Evolutionary conservation across 2,797 vertebrate genomes (phyloP).

Genomic region (Premnoplex brunnescens): DNA sequence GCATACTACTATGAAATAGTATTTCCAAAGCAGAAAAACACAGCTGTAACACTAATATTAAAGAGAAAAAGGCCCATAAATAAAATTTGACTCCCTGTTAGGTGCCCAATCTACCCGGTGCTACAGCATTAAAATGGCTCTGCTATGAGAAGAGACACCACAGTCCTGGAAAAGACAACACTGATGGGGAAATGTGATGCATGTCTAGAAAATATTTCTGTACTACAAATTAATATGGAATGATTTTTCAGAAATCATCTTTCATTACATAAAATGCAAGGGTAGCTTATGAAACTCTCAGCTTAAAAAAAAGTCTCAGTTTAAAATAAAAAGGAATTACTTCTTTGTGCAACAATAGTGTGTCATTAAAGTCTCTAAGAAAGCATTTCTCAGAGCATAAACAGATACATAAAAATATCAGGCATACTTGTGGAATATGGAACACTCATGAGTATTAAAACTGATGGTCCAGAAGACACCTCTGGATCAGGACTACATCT

Average conservation of each 20-base stretch:
- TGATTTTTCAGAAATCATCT: not conserved
- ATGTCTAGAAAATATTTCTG: not conserved
- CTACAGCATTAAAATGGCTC: not conserved
- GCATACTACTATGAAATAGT: not conserved
- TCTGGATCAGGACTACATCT: not conserved
- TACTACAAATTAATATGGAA: not conserved
- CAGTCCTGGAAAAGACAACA: not conserved
- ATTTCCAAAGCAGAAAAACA: not conserved
- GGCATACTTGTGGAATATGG: not conserved
- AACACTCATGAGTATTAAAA: not conserved
- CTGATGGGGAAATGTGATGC: not conserved
- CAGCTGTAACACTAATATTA: not conserved
- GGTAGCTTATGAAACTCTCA: not conserved
- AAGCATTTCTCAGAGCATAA: not conserved
- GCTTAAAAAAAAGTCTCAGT: not conserved
- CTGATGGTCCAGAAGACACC: not conserved
- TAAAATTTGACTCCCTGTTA: not conserved
- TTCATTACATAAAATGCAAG: accelerated
- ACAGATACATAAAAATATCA: not conserved
- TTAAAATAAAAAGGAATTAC: not conserved
- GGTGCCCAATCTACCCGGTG: not conserved
- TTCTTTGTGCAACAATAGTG: not conserved
- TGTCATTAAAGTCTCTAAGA: not conserved
- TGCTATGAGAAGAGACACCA: not conserved
- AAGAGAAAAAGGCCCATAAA: not conserved